phyloP scores from a whole-genome alignment of 2,113 vertebrate genomes.

The Pipa parva region DNA sequence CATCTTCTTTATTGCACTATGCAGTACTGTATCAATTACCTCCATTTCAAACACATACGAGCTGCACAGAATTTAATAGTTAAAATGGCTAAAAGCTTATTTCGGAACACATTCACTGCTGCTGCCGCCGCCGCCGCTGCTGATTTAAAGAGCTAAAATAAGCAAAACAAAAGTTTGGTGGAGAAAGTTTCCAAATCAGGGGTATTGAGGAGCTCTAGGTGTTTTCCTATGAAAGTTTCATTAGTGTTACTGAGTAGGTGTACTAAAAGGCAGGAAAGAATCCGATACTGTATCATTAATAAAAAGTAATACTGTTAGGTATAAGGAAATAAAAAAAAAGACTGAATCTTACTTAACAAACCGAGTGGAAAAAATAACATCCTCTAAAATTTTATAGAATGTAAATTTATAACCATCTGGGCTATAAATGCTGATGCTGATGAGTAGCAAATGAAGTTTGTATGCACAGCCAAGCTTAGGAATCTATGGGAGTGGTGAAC shows the following conservation, averaged over 20 bases:
- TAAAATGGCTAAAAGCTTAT: too few species aligned
- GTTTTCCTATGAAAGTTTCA: constrained; percentile 57
- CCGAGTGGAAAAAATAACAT: constrained; percentile 75
- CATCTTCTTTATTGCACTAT: too few species aligned
- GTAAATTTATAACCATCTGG: constrained; percentile 87
- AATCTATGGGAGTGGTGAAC: constrained; percentile 81
- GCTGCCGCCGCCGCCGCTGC: too few species aligned
- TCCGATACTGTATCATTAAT: constrained; percentile 63
- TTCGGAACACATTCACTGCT: too few species aligned
- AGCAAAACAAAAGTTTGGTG: constrained; percentile 45
- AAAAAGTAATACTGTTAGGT: constrained; percentile 62
- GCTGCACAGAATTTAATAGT: too few species aligned
- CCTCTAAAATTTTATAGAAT: constrained; percentile 77
- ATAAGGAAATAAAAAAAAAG: constrained; percentile 74
- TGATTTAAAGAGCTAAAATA: constrained; percentile 38
- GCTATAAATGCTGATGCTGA: constrained; percentile 84
- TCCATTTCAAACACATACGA: too few species aligned
- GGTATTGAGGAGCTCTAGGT: constrained; percentile 49
- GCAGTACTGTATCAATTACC: too few species aligned
- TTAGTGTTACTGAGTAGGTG: constrained; percentile 50
- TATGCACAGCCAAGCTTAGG: constrained; percentile 70
- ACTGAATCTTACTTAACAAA: constrained; percentile 75
- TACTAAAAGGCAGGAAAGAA: constrained; percentile 61
- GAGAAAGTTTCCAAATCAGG: constrained; percentile 33
- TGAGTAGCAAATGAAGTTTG: constrained; percentile 72